phyloP scores from a whole-genome alignment of 2,888 invertebrate genomes.

The Pandemis heparana region DNA sequence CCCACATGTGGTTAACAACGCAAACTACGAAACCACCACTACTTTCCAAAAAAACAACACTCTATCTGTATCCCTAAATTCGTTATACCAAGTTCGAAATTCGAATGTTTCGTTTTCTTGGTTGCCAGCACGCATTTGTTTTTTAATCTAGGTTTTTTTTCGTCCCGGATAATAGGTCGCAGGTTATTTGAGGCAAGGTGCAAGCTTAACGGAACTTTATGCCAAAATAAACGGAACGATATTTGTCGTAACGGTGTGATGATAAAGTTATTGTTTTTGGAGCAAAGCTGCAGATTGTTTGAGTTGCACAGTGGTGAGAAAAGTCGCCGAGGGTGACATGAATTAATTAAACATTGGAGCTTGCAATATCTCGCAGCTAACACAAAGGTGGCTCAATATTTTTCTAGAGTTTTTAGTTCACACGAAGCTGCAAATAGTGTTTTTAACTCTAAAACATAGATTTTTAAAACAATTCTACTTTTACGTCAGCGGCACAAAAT shows the following conservation, averaged over 20 bases:
- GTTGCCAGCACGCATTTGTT: slow-evolving; percentile 47
- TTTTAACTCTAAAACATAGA: neutral
- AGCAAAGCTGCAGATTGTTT: slow-evolving; percentile 62
- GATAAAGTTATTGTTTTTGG: slow-evolving; percentile 74
- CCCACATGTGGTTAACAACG: slow-evolving; percentile 67
- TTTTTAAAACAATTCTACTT: too few species aligned
- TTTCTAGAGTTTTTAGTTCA: too few species aligned
- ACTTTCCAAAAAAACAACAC: slow-evolving; percentile 20
- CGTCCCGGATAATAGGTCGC: slow-evolving; percentile 80
- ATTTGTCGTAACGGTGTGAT: slow-evolving; percentile 66
- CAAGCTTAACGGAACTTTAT: slow-evolving; percentile 75
- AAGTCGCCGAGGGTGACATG: slow-evolving; percentile 1
- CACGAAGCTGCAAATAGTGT: neutral
- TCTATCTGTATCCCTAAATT: slow-evolving; percentile 36
- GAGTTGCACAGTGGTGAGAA: slow-evolving; percentile 45
- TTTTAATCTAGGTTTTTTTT: slow-evolving; percentile 63
- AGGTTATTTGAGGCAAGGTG: slow-evolving; percentile 85
- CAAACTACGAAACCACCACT: slow-evolving; percentile 44
- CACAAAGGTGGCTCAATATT: neutral
- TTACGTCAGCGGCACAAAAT: too few species aligned
- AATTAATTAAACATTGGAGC: slow-evolving; percentile 21
- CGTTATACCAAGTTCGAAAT: slow-evolving; percentile 38
- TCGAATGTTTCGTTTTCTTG: slow-evolving; percentile 28
- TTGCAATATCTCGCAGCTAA: neutral
- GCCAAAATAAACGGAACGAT: slow-evolving; percentile 76